These are phyloP conservation scores for Asbolus verrucosus DNA, from an alignment of 1,140 invertebrate genomes.

Conservation along the genomic window DNA sequence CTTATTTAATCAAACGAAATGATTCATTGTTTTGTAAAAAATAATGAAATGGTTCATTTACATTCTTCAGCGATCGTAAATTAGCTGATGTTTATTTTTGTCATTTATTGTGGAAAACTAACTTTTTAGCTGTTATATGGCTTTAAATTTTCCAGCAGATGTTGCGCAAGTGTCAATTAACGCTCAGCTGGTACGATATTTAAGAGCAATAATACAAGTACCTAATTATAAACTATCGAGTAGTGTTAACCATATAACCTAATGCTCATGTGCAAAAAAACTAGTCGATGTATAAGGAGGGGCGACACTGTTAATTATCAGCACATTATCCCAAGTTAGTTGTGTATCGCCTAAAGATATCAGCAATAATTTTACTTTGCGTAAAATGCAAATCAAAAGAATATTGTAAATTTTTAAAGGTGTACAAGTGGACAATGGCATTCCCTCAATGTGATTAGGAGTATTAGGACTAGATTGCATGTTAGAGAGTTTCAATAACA, in stretches of 20 bases:
- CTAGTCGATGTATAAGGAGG: slow-evolving; percentile 1
- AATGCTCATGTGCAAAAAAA: slow-evolving; percentile 35
- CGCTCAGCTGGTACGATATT: slow-evolving; percentile 12
- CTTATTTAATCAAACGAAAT: too few relatives aligned
- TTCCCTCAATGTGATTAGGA: slow-evolving; percentile 16
- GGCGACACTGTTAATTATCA: slow-evolving; percentile 14
- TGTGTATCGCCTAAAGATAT: slow-evolving; percentile 16
- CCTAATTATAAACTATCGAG: slow-evolving; percentile 34
- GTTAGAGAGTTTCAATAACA: not conserved
- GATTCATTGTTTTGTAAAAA: too few relatives aligned
- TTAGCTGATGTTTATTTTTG: slow-evolving; percentile 1
- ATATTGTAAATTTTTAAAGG: slow-evolving; percentile 33
- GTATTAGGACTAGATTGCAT: slow-evolving; percentile 1
- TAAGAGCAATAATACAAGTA: slow-evolving; percentile 16
- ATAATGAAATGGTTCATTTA: slow-evolving; percentile 5
- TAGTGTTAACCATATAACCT: slow-evolving; percentile 31
- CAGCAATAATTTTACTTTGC: slow-evolving; percentile 15
- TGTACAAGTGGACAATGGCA: slow-evolving; percentile 37
- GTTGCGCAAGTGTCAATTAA: slow-evolving; percentile 28
- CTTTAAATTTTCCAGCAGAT: slow-evolving; percentile 35
- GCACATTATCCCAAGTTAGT: slow-evolving; percentile 7
- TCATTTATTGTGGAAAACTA: slow-evolving; percentile 20
- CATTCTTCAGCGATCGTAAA: slow-evolving; percentile 3
- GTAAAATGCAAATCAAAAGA: slow-evolving; percentile 28
- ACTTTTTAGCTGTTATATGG: not conserved